These are phyloP conservation scores for Hylaea fasciaria DNA, from an alignment of 2,888 invertebrate species.

Conservation along the genomic window DNA sequence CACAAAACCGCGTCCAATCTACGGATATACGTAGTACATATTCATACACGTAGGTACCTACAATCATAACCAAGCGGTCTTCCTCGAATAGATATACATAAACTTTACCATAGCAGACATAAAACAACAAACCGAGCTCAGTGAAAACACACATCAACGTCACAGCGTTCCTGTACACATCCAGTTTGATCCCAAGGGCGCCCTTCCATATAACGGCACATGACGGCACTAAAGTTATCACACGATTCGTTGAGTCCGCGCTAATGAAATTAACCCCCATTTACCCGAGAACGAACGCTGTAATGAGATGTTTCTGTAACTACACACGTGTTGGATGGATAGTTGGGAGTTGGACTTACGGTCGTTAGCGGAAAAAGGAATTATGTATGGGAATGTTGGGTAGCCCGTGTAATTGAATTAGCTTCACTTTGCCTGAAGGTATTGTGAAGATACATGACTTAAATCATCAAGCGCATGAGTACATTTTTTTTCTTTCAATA, in stretches of 20 bases:
- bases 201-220: slow-evolving; percentile 75
- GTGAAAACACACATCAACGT: slow-evolving; percentile 59
- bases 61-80: too few relatives aligned
- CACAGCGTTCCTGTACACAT: slow-evolving; percentile 57
- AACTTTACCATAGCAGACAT: slow-evolving; percentile 36
- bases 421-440: slow-evolving; percentile 29
- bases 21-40: too few relatives aligned
- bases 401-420: slow-evolving; percentile 28
- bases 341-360: slow-evolving; percentile 51
- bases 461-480: too few relatives aligned
- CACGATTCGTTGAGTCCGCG: slow-evolving; percentile 81
- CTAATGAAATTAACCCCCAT: slow-evolving; percentile 84
- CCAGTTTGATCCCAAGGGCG: slow-evolving; percentile 66
- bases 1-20: too few relatives aligned
- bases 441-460: neutral
- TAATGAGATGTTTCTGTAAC: slow-evolving; percentile 77
- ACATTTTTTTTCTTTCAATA: too few relatives aligned
- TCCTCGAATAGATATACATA: too few relatives aligned
- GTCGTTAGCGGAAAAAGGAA: slow-evolving; percentile 51
- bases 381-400: slow-evolving; percentile 30
- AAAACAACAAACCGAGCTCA: slow-evolving; percentile 50
- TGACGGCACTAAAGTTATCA: slow-evolving; percentile 82
- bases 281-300: slow-evolving; percentile 69
- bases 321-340: slow-evolving; percentile 66
- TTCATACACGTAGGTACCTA: too few relatives aligned